Base-by-base conservation (phyloP, 2,888 invertebrate genomes). In the Merodon equestris region DNA sequence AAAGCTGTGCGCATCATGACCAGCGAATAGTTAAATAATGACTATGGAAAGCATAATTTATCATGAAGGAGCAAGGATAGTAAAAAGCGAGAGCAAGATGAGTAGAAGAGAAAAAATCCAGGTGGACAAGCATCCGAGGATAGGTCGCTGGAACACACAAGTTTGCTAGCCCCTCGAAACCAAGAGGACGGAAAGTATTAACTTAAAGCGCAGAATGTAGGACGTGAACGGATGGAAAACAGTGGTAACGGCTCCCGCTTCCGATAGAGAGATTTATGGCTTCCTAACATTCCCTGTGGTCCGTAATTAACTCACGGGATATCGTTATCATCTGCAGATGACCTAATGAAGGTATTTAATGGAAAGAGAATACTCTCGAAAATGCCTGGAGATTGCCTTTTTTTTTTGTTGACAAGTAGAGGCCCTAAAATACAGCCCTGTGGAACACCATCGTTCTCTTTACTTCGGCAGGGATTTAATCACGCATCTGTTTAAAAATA, bases 261-360 rank as follows among this genome's bases (percentile, higher is more conserved):
- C 70, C 61, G 70, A 70, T 70, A 18, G 54, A 34, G 38, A 70
- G 61, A 70, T 70, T 70, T 70, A 66, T 66, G 56, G 48, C 17
- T 66, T 27, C 1, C 40, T n/a, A 13, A 54, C 53, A 27, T 27
- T 45, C 14, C 40, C 34, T 44, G 7, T 5, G 5, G 44, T n/a
- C 12, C 56, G 40, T 56, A 66, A 66, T 66, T 66, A 66, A 48
- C 63, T 53, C 44, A 34, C 9, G 42, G 42, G 51, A 42, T 53
- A 44, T 51, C 10, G 3, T 17, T 51, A 7, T 34, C 36, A 44
- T 51, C 63, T 13, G 40, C 10, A 60, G 38, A 51, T 60, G 36
- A 19, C 51, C 14, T 53, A 44, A 51, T 53, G 44, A 51, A 36
- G 51, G 44, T 17, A 7, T 56, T 45, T 3, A 19, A 44, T 13